Evolutionary conservation across 2,888 invertebrate genomes (phyloP).

Genomic region (Uloborus plumipes): DNA sequence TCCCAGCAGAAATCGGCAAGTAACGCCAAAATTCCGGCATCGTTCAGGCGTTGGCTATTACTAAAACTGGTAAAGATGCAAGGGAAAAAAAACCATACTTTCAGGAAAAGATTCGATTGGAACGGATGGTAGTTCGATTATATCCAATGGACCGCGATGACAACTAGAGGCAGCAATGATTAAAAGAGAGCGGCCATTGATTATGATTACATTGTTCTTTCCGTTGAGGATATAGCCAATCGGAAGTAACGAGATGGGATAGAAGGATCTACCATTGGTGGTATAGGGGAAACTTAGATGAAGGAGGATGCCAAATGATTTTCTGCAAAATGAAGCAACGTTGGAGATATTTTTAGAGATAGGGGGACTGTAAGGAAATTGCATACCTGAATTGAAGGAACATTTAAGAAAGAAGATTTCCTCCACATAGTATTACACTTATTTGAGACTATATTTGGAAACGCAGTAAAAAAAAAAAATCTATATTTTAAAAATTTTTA

Average conservation of each 20-base stretch:
- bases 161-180: conserved; percentile 46
- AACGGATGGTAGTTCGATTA: conserved; percentile 26
- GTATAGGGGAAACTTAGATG: conserved; percentile 2
- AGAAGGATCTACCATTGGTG: conserved; percentile 7
- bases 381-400: not conserved
- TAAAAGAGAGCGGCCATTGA: conserved; percentile 54
- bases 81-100: conserved; percentile 24
- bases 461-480: too few relatives aligned
- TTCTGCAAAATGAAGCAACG: conserved; percentile 39
- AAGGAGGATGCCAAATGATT: conserved; percentile 30
- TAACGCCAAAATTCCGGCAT: conserved; percentile 4
- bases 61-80: conserved; percentile 8
- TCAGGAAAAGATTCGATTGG: conserved; percentile 23
- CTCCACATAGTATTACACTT: not conserved
- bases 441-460: too few relatives aligned
- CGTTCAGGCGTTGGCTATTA: not conserved
- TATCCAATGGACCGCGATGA: conserved; percentile 45
- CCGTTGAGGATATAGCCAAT: conserved; percentile 48
- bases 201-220: conserved; percentile 61
- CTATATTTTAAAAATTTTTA: too few relatives aligned
- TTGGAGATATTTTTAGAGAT: not conserved
- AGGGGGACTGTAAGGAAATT: not conserved
- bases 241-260: conserved; percentile 52
- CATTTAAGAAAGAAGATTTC: not conserved
- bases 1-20: conserved; percentile 4